Evolutionary conservation across 2,888 invertebrate species (phyloP), one percentile per base, ranked within the genome.

Genomic region (Gerris lacustris): DNA sequence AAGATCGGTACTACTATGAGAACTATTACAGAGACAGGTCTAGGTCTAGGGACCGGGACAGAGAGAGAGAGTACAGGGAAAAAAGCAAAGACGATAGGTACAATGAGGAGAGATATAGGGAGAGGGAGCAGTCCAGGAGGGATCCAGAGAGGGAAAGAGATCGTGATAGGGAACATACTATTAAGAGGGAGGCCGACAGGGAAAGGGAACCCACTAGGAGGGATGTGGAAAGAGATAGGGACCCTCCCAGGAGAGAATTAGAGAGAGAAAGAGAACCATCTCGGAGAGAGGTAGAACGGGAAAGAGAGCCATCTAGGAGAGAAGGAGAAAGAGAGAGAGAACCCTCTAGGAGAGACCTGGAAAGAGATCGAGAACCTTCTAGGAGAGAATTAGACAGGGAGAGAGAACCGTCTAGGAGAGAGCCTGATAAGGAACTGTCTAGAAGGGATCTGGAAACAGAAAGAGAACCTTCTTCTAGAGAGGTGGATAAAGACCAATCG

Each of bases 1-100:
- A 55, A 55, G 55, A 55, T 55, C 1, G 55, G 55, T 15, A 55
- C 80, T 85, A 87, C 73, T 94, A 93, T 83, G 93, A 94, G 82
- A 93, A 94, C 77, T 93, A 93, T 81, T 93, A 93, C 83, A 86
- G 89, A 74, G 87, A 88, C 77, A 82, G 86, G 63, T 75, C 75
- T 63, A 72, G 75, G 17, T 75, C 75, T 74, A 84, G 79, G 80
- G 86, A 82, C 80, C 84, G 81, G 79, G 85, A 86, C 75, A 84
- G 79, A 80, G 86, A 86, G 75, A 80, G 84, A 66, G 85, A 85
- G 77, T 55, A 55, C 5, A 55, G 55, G 15, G 55, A 55, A 15
- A 55, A 55, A 55, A 55, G 55, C 80, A 84, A 71, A 84, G 85
- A 76, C 81, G 86, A 64, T 90, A 87, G 80, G 83, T 87, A 68